These are phyloP conservation scores for Sesia bembeciformis DNA, from an alignment of 2,888 invertebrate genomes.

Conservation along the genomic window DNA sequence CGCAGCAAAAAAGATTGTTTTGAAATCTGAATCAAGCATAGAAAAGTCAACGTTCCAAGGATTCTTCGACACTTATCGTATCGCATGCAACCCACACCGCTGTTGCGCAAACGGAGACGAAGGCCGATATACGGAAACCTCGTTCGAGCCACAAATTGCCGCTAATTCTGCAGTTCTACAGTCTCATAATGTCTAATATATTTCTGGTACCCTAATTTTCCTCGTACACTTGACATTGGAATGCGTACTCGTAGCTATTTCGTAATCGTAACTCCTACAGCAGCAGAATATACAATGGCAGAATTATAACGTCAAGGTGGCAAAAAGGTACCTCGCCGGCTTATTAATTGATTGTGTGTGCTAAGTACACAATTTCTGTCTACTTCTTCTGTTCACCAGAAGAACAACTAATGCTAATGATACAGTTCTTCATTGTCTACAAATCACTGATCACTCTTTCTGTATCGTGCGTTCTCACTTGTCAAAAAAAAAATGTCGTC, in stretches of 20 bases:
- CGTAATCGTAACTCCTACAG: slow-evolving; percentile 30
- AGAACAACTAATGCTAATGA: too few species aligned
- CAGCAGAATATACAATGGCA: slow-evolving; percentile 18
- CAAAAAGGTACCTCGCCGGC: too few species aligned
- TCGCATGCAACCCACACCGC: slow-evolving; percentile 31
- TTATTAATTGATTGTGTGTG: too few species aligned
- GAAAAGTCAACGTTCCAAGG: slow-evolving; percentile 12
- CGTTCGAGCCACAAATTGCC: slow-evolving; percentile 32
- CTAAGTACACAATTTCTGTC: too few species aligned
- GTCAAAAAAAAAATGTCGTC: too few species aligned
- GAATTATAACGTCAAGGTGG: slow-evolving; percentile 2
- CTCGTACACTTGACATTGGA: slow-evolving; percentile 61
- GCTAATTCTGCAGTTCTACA: slow-evolving; percentile 23
- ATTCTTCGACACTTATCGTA: slow-evolving; percentile 16
- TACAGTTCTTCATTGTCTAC: too few species aligned
- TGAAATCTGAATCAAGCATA: neutral
- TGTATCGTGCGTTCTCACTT: too few species aligned
- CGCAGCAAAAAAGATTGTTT: neutral
- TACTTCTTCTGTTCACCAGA: too few species aligned
- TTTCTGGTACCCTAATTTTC: slow-evolving; percentile 19
- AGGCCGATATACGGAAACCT: slow-evolving; percentile 51
- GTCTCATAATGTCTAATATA: too few species aligned
- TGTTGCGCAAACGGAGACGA: slow-evolving; percentile 13
- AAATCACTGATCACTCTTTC: too few species aligned
- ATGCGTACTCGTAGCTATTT: slow-evolving; percentile 27